phyloP scores from a whole-genome alignment of 2,797 vertebrate genomes.

The Fundulus diaphanus region DNA sequence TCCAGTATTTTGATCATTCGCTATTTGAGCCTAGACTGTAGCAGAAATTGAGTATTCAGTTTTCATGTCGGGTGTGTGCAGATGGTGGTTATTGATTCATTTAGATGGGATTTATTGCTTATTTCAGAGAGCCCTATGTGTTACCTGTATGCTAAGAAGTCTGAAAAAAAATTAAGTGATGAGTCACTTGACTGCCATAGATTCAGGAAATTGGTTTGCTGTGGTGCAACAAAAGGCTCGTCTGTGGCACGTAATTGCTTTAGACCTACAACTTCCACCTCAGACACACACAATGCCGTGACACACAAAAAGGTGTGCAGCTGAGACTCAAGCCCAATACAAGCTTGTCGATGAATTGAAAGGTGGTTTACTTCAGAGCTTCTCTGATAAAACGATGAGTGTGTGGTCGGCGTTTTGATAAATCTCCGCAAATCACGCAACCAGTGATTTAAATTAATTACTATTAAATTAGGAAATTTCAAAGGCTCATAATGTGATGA shows the following conservation, averaged over 20 bases:
- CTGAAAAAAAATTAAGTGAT: constrained; percentile 67
- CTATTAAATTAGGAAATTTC: constrained; percentile 49
- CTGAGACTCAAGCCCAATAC: constrained; percentile 28
- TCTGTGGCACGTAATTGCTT: constrained; percentile 62
- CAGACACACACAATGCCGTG: constrained; percentile 19
- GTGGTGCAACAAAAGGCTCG: constrained; percentile 67
- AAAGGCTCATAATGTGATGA: constrained; percentile 43
- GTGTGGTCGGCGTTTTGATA: constrained; percentile 41
- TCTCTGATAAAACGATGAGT: constrained; percentile 49
- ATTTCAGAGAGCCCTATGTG: constrained; percentile 48
- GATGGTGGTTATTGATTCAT: constrained; percentile 67
- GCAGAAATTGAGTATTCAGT: constrained; percentile 52
- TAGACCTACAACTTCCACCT: constrained; percentile 52
- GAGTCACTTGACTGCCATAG: constrained; percentile 68
- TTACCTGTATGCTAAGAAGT: constrained; percentile 61
- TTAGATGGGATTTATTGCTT: constrained; percentile 67
- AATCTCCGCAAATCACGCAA: constrained; percentile 31
- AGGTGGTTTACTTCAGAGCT: constrained; percentile 53
- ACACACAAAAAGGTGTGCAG: constrained; percentile 16
- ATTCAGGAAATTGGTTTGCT: constrained; percentile 78
- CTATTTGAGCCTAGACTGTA: constrained; percentile 38
- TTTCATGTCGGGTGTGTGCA: constrained; percentile 32
- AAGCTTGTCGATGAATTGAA: constrained; percentile 54
- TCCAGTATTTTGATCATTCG: constrained; percentile 53
- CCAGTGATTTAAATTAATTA: constrained; percentile 49